Evolutionary conservation across 1,140 invertebrate species (phyloP).

Genomic region (Leptinotarsa undecemlineata): DNA sequence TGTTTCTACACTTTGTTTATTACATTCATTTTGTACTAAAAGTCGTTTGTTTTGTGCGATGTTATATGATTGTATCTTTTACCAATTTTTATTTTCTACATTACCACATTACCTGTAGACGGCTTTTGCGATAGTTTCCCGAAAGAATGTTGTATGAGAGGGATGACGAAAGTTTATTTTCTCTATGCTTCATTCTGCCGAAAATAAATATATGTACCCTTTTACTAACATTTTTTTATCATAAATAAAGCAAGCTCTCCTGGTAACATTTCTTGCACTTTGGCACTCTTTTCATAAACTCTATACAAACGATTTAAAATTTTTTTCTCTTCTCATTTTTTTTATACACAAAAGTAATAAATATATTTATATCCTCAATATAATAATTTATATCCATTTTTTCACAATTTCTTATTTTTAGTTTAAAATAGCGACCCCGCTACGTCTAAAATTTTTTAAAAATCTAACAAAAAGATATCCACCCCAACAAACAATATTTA

Average conservation of each 20-base stretch:
- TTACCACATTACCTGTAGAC: neutral
- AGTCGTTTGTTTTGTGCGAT: conserved; percentile 28
- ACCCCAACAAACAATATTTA: conserved; percentile 58
- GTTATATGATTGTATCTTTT: conserved; percentile 12
- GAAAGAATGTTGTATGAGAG: conserved; percentile 35
- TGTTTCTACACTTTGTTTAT: conserved; percentile 13
- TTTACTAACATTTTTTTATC: conserved; percentile 48
- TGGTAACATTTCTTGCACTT: conserved; percentile 56
- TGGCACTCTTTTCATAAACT: conserved; percentile 55
- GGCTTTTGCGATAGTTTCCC: conserved; percentile 34
- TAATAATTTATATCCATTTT: conserved; percentile 56
- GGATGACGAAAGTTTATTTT: conserved; percentile 44
- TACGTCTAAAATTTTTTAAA: conserved; percentile 51
- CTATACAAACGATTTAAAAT: conserved; percentile 57
- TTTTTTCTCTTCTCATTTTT: conserved; percentile 48
- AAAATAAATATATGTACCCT: conserved; percentile 55
- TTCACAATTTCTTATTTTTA: conserved; percentile 49
- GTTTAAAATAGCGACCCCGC: conserved; percentile 53
- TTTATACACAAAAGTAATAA: conserved; percentile 56
- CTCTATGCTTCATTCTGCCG: conserved; percentile 26
- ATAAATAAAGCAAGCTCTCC: conserved; percentile 53
- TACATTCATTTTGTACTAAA: conserved; percentile 21
- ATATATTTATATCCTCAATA: conserved; percentile 50
- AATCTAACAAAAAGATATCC: conserved; percentile 58
- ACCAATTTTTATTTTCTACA: conserved; percentile 4